Conservation (phyloP, 2,113 vertebrate species). For the Corydoras maculifer region DNA sequence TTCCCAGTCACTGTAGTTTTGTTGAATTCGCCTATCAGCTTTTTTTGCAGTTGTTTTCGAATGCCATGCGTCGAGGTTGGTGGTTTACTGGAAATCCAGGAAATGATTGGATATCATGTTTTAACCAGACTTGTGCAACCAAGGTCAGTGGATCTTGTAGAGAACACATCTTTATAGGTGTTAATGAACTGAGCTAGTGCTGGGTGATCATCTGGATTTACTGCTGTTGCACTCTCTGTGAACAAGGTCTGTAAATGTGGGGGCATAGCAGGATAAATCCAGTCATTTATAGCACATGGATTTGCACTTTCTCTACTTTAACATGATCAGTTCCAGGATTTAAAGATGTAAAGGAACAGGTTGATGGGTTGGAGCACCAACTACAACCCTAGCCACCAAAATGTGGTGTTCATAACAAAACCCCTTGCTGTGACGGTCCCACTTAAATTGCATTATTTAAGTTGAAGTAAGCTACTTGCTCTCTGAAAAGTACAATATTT, state of each 20-base stretch:
- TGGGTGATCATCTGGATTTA: neutral
- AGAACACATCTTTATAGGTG: conserved; percentile 27
- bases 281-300: neutral
- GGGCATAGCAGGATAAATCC: neutral
- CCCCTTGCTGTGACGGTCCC: neutral
- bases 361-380: neutral
- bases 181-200: conserved; percentile 11
- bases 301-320: neutral
- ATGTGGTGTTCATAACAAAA: conserved; percentile 13
- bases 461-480: conserved; percentile 19
- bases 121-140: conserved; percentile 37
- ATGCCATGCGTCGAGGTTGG: conserved; percentile 12
- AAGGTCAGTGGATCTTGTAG: conserved; percentile 13
- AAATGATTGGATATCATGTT: conserved; percentile 31
- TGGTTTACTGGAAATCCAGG: conserved; percentile 33
- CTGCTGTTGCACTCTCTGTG: too few species aligned
- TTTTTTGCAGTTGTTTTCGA: neutral
- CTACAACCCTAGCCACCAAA: neutral
- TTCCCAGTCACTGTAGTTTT: conserved; percentile 43
- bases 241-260: neutral
- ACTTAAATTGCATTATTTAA: neutral
- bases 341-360: neutral
- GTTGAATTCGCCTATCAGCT: conserved; percentile 29
- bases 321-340: neutral
- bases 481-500: conserved; percentile 27